A percentile compares a stretch with the other conserved stretches of the same genome.
Evolutionary conservation across 2,888 invertebrate species (phyloP).

Genomic region (Leptothorax acervorum): DNA sequence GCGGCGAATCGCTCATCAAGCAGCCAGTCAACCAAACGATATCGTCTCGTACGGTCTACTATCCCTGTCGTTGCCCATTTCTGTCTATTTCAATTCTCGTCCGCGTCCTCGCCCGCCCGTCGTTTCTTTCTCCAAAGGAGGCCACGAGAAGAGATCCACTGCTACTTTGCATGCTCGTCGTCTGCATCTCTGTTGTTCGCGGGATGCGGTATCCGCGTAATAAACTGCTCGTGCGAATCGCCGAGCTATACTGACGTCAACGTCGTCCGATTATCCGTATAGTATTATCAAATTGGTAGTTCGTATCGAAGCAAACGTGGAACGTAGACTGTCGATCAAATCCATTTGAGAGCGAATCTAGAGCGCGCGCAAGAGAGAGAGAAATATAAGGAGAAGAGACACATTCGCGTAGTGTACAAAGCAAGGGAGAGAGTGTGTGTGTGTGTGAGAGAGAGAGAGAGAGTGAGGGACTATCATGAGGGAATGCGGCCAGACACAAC

Average conservation of each 20-base stretch:
- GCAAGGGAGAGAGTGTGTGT: background rate
- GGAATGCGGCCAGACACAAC: constrained; percentile 57
- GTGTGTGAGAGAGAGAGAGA: background rate
- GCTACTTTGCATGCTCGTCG: constrained; percentile 38
- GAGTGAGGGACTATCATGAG: background rate
- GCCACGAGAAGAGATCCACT: constrained; percentile 11
- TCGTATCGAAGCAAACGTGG: constrained; percentile 59
- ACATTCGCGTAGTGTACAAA: constrained; percentile 19
- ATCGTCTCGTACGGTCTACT: constrained; percentile 50
- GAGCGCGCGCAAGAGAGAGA: background rate
- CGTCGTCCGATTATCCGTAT: constrained; percentile 53
- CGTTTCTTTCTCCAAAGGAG: constrained; percentile 16
- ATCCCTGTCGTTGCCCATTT: constrained; percentile 11
- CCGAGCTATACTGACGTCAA: constrained; percentile 33
- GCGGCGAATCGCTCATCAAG: constrained; percentile 74
- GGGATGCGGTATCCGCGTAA: constrained; percentile 3
- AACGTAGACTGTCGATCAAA: constrained; percentile 75
- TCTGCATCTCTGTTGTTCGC: constrained; percentile 20
- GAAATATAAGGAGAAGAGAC: background rate
- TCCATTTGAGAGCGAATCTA: constrained; percentile 63
- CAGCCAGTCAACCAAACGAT: constrained; percentile 54
- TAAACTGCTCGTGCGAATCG: constrained; percentile 22
- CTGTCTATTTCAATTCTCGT: constrained; percentile 30
- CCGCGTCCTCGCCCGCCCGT: constrained; percentile 1
- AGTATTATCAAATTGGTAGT: constrained; percentile 71